A percentile compares a stretch with the other conserved stretches of the same genome.
Conservation (phyloP, 2,797 vertebrate genomes). For the Australoheros facetus region DNA sequence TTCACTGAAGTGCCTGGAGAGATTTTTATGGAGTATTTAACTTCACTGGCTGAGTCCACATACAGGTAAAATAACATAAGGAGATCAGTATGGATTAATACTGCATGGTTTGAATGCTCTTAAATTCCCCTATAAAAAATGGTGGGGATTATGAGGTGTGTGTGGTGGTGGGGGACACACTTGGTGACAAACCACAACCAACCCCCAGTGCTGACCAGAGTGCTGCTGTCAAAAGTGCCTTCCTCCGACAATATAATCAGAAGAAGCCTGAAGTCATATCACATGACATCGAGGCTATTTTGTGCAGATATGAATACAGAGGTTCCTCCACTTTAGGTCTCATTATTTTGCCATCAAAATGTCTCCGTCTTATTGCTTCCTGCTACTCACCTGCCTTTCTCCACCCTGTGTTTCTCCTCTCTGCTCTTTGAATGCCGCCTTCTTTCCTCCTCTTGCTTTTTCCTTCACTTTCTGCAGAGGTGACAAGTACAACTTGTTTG, state of each 20-base stretch:
- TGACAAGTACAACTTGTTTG: conserved; percentile 91
- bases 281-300: too few relatives aligned
- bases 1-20: conserved; percentile 92
- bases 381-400: not conserved
- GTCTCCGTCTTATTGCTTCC: conserved; percentile 3
- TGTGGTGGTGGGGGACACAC: too few relatives aligned
- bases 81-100: not conserved
- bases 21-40: conserved; percentile 90
- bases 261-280: too few relatives aligned
- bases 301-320: too few relatives aligned
- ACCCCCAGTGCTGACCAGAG: too few relatives aligned
- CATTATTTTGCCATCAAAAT: not conserved
- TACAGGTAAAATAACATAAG: conserved; percentile 69
- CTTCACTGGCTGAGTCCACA: conserved; percentile 87
- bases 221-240: too few relatives aligned
- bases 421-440: not conserved
- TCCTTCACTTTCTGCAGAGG: conserved; percentile 67
- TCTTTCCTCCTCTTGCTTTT: not conserved
- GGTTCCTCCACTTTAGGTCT: not conserved
- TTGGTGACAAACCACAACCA: too few relatives aligned
- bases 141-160: too few relatives aligned
- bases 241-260: too few relatives aligned
- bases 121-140: too few relatives aligned
- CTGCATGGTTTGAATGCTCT: not conserved
- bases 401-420: not conserved